These are phyloP conservation scores for Pygoscelis adeliae DNA, from an alignment of 2,113 vertebrate genomes.

Conservation along the genomic window DNA sequence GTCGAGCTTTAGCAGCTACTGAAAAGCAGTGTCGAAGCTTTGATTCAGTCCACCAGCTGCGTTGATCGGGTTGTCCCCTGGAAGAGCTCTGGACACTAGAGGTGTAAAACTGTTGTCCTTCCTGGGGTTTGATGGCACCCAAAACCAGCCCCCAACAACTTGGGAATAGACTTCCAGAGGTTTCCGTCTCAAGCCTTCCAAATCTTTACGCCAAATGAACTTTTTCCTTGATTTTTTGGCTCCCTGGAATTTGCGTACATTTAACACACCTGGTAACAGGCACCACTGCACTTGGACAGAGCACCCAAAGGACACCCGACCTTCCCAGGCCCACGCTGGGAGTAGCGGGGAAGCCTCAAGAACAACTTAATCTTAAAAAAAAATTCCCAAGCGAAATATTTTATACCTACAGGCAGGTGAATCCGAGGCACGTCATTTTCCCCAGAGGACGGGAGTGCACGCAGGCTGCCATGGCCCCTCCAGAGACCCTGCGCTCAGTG, in stretches of 20 bases:
- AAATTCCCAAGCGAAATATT: not conserved
- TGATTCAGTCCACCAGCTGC: not conserved
- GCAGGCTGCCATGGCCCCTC: constrained; percentile 29
- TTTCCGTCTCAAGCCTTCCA: not conserved
- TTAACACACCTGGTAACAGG: not conserved
- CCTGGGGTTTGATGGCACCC: not conserved
- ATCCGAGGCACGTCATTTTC: not conserved
- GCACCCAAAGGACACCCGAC: fast-evolving
- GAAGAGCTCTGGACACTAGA: not conserved
- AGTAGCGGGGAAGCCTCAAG: not conserved
- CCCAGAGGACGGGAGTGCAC: not conserved
- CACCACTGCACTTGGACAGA: not conserved
- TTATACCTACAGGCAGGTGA: constrained; percentile 58
- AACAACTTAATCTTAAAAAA: not conserved
- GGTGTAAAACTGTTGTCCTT: not conserved
- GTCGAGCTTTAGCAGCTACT: not conserved
- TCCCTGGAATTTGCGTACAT: not conserved
- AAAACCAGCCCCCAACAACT: not conserved
- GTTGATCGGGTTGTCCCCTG: fast-evolving
- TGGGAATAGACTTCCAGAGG: not conserved
- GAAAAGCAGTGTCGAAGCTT: not conserved
- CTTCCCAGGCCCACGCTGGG: not conserved
- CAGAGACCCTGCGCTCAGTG: not conserved
- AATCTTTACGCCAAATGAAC: not conserved
- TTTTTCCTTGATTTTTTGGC: not conserved